These are phyloP conservation scores for Dendrolimus kikuchii DNA, from an alignment of 1,140 invertebrate genomes.

Conservation along the genomic window DNA sequence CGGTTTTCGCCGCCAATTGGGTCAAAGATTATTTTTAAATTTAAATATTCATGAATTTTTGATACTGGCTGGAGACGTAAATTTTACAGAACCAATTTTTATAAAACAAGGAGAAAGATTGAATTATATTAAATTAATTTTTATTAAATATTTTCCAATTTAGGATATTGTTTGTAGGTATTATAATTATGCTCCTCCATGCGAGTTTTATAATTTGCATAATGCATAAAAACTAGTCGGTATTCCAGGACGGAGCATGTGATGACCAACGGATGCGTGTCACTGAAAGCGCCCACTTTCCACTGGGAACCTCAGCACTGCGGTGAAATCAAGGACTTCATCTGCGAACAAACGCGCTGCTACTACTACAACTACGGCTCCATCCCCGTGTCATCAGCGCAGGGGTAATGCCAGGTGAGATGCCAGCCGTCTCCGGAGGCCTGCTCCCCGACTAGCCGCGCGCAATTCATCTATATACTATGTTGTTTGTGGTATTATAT, in stretches of 20 bases:
- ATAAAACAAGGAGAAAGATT: no score
- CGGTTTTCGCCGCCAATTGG: no score
- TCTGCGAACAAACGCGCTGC: constrained; percentile 90
- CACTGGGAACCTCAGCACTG: constrained; percentile 88
- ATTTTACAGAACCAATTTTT: no score
- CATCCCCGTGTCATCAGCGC: constrained; percentile 88
- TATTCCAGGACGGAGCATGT: constrained; percentile 72
- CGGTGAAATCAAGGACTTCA: constrained; percentile 87
- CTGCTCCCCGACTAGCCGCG: constrained; percentile 57
- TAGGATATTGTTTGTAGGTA: no score
- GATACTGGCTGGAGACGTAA: constrained; percentile 1
- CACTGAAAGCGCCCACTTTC: constrained; percentile 81
- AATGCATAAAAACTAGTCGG: constrained; percentile 60
- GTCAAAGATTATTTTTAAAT: no score
- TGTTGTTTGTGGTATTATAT: not conserved
- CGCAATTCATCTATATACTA: constrained; percentile 24
- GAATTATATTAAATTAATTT: no score
- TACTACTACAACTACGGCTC: constrained; percentile 93
- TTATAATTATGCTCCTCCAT: no score
- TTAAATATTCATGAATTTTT: not conserved
- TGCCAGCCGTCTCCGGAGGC: constrained; percentile 69
- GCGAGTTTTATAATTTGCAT: constrained; percentile 7
- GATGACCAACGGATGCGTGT: constrained; percentile 81
- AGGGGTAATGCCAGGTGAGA: constrained; percentile 84
- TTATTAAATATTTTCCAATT: no score